Evolutionary conservation across 2,797 vertebrate species (phyloP), one percentile per base, ranked within the genome.

Genomic region (Gorsachius magnificus): DNA sequence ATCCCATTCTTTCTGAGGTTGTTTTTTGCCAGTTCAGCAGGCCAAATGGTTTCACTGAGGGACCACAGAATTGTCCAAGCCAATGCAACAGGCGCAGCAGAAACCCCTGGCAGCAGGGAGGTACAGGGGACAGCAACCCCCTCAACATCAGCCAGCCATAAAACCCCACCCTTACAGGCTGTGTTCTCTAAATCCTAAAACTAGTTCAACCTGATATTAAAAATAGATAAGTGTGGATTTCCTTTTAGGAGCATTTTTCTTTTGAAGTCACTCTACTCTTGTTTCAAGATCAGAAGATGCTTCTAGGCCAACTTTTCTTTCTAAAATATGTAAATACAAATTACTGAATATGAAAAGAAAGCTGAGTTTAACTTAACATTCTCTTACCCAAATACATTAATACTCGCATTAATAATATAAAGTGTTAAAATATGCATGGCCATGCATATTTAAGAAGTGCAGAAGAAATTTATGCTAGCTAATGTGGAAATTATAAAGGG

Each of bases 191-290:
- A 77, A 93, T 61, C 78, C 82, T 71, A 43, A 63, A 97, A 96
- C 89, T 95, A 96, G 93, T 95, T 97, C 96, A 97, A 94, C 81
- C 89, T 94, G 93, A 71, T 85, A 96, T 89, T 93, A 96, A 95
- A 94, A 95, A 94, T 96, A 89, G 91, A 94, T 92, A 92, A 90
- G 83, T 15, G 17, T 54, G 64, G 81, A 89, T 94, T 91, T 94
- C 90, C 64, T 90, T 96, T 90, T 48, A 90, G 61, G 74, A 68
- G 50, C 36, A 41, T 75, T 94, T 95, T 92, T 92, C 95, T 95
- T 95, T 96, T 95, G 87, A 96, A 94, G 96, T 97, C 5, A 1
- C 45, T 80, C 71, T 43, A 20, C 57, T 89, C 83, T 54, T 61
- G 57, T 90, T 89, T 95, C 83, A 83, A 95, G 82, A 96, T 83